Evolutionary conservation across 2,888 invertebrate genomes (phyloP).

Genomic region (Plemyria rubiginata): DNA sequence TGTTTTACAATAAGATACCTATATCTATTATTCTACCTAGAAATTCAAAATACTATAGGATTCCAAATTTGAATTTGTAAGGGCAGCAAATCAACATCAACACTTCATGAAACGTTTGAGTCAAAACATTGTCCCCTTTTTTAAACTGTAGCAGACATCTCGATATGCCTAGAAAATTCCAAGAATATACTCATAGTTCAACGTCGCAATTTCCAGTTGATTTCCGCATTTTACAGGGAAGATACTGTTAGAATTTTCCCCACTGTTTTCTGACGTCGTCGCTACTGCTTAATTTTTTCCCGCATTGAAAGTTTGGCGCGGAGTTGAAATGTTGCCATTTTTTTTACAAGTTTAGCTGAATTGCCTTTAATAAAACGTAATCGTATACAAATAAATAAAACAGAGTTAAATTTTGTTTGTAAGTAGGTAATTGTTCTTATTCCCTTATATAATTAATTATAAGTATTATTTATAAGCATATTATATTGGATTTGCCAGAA

Average conservation of each 20-base stretch:
- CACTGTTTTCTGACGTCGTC: slow-evolving; percentile 50
- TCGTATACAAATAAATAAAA: background rate
- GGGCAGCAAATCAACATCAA: slow-evolving; percentile 12
- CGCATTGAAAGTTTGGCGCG: slow-evolving; percentile 71
- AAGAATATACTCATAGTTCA: slow-evolving; percentile 14
- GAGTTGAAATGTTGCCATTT: slow-evolving; percentile 58
- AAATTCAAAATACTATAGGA: background rate
- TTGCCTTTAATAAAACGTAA: background rate
- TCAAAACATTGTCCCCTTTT: background rate
- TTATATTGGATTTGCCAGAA: too few relatives aligned
- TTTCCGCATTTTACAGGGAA: slow-evolving; percentile 27
- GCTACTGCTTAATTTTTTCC: slow-evolving; percentile 69
- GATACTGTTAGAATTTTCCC: slow-evolving; percentile 33
- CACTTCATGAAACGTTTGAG: too few relatives aligned
- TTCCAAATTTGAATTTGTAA: slow-evolving; percentile 11
- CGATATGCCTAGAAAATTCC: background rate
- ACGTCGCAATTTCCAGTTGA: slow-evolving; percentile 21
- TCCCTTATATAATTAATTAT: too few relatives aligned
- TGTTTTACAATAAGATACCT: too few relatives aligned
- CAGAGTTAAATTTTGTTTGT: too few relatives aligned
- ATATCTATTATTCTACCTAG: too few relatives aligned
- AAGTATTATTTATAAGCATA: too few relatives aligned
- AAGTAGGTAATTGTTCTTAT: too few relatives aligned
- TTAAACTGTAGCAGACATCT: background rate
- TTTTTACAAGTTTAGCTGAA: background rate